A percentile compares a stretch with the other conserved stretches of the same genome.
phyloP scores from a whole-genome alignment of 2,888 invertebrate species.

The Lasioglossum figueresi region DNA sequence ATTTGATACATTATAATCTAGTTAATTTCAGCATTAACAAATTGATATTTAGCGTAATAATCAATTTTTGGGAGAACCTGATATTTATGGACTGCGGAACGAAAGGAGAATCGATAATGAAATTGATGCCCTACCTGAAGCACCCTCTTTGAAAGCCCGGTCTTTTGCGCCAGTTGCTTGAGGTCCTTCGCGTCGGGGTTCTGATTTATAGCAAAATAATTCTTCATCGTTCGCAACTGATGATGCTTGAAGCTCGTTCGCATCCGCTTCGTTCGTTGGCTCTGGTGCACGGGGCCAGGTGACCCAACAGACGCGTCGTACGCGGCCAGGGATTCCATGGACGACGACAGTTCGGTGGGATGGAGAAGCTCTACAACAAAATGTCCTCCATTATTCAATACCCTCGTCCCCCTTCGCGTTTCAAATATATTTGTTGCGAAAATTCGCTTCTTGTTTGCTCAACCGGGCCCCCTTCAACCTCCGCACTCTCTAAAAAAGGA shows the following conservation, averaged over 20 bases:
- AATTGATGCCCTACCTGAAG: constrained; percentile 91
- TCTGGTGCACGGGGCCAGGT: constrained; percentile 88
- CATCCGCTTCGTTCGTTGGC: constrained; percentile 96
- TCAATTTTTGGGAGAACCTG: background rate
- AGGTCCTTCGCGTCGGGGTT: constrained; percentile 99
- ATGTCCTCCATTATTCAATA: constrained; percentile 22
- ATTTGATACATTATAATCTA: no score
- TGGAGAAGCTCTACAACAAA: constrained; percentile 89
- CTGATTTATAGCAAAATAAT: constrained; percentile 99
- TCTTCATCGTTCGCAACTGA: constrained; percentile 99
- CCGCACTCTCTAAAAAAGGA: background rate
- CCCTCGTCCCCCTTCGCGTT: background rate
- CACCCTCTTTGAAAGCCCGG: constrained; percentile 98
- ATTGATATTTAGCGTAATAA: no score
- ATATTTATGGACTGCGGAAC: background rate
- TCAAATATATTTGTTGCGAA: background rate
- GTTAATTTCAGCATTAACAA: no score
- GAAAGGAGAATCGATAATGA: constrained; percentile 9
- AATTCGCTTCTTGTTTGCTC: background rate
- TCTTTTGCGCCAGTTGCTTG: constrained; percentile 99
- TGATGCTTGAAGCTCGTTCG: constrained; percentile 99
- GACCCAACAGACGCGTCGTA: constrained; percentile 91
- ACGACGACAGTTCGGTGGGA: constrained; percentile 90
- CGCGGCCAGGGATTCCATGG: constrained; percentile 90
- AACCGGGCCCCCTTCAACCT: background rate